Conservation (phyloP, 1,140 invertebrate species). For the Globodera ellingtonae region DNA sequence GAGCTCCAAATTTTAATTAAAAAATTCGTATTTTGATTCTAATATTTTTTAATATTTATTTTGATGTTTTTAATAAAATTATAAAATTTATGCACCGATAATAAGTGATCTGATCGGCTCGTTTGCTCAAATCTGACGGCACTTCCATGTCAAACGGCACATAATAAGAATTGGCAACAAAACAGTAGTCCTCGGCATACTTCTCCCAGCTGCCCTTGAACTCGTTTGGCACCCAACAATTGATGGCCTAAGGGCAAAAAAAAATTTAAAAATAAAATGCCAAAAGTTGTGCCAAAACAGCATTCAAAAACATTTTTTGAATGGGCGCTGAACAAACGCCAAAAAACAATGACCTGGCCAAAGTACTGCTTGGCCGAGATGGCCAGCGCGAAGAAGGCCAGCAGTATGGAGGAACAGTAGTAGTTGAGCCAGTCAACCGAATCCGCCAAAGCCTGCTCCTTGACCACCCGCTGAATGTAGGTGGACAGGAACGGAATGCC, state of each 20-base stretch:
- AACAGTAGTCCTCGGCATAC: constrained; percentile 60
- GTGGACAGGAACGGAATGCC: constrained; percentile 49
- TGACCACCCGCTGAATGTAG: constrained; percentile 50
- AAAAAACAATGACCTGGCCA: constrained; percentile 23
- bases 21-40: background rate
- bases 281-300: background rate
- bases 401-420: constrained; percentile 60
- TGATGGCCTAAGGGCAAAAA: constrained; percentile 50
- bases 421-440: constrained; percentile 63
- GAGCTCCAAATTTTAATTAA: too few species aligned
- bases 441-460: constrained; percentile 57
- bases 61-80: too few species aligned
- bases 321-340: too few species aligned
- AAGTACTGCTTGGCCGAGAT: constrained; percentile 64
- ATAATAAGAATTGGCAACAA: constrained; percentile 58
- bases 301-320: background rate
- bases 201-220: constrained; percentile 61
- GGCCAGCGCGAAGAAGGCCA: constrained; percentile 56
- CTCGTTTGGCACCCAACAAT: constrained; percentile 63
- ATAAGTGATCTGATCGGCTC: constrained; percentile 56
- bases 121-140: constrained; percentile 35
- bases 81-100: constrained; percentile 36
- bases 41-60: background rate
- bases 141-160: constrained; percentile 58
- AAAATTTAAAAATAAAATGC: background rate